Evolutionary conservation across 2,888 invertebrate species (phyloP).

Genomic region (Tiliacea aurago): DNA sequence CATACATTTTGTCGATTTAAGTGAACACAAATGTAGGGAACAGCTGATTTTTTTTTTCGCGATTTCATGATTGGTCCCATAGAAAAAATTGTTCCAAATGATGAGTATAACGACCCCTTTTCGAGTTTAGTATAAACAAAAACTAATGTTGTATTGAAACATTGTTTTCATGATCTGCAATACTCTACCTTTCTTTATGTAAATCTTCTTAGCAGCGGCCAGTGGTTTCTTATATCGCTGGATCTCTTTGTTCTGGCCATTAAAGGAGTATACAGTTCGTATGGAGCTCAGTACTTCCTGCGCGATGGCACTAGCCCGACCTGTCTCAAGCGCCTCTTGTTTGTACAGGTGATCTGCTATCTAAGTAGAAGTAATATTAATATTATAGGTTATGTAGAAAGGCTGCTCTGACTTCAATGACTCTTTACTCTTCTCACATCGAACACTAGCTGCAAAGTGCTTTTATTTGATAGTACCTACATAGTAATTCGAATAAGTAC

Average conservation of each 20-base stretch:
- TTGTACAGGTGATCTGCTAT: conserved; percentile 86
- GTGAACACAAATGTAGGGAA: too few species aligned
- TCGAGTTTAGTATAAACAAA: too few species aligned
- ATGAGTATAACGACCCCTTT: too few species aligned
- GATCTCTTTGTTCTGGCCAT: conserved; percentile 93
- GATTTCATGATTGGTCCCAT: too few species aligned
- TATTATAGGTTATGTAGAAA: not conserved
- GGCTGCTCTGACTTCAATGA: not conserved
- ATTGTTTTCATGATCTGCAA: not conserved
- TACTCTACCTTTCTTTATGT: conserved; percentile 90
- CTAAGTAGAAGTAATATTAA: conserved; percentile 34
- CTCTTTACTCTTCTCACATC: not conserved
- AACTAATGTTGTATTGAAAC: too few species aligned
- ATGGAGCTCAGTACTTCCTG: conserved; percentile 94
- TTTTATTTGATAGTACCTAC: not conserved
- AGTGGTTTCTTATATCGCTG: conserved; percentile 91
- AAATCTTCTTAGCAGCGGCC: conserved; percentile 91
- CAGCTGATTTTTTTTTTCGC: too few species aligned
- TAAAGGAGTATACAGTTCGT: conserved; percentile 94
- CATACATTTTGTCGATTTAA: too few species aligned
- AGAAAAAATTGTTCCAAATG: too few species aligned
- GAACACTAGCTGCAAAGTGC: not conserved
- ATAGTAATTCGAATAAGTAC: not conserved
- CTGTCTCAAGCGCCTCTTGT: conserved; percentile 92
- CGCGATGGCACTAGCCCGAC: conserved; percentile 93